Percentiles rank a stretch among this genome's conserved stretches.
Evolutionary conservation across 2,113 vertebrate genomes (phyloP).

Genomic region (Ptilorrhoa leucosticta): DNA sequence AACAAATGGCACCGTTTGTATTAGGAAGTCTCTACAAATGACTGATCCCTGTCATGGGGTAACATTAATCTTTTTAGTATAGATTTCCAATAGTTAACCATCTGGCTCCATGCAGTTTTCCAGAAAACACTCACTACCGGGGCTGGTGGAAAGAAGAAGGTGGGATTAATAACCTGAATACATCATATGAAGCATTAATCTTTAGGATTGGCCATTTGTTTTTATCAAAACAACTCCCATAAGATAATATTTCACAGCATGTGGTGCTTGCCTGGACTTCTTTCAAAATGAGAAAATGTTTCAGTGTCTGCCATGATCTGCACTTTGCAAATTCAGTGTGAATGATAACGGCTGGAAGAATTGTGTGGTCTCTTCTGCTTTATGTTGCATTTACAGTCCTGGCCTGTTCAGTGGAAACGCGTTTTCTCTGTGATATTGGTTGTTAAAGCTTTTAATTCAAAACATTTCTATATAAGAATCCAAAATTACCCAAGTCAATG

Average conservation of each 20-base stretch:
- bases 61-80: conserved; percentile 67
- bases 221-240: conserved; percentile 43
- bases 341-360: not conserved
- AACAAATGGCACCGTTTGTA: conserved; percentile 59
- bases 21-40: conserved; percentile 64
- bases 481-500: not conserved
- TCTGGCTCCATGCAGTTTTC: conserved; percentile 52
- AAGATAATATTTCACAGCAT: conserved; percentile 42
- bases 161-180: conserved; percentile 58
- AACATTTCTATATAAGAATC: not conserved
- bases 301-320: not conserved
- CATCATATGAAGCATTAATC: conserved; percentile 53
- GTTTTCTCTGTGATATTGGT: not conserved
- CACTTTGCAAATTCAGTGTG: not conserved
- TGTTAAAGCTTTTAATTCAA: not conserved
- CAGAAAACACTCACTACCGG: not conserved
- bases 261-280: conserved; percentile 23
- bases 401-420: not conserved
- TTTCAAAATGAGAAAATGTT: conserved; percentile 20
- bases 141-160: conserved; percentile 36
- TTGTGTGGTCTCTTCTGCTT: not conserved
- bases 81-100: conserved; percentile 69
- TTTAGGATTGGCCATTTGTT: conserved; percentile 55
- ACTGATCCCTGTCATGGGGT: conserved; percentile 65
- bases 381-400: not conserved